Conservation (phyloP, 2,888 invertebrate genomes). For the Drosophila suboccidentalis region DNA sequence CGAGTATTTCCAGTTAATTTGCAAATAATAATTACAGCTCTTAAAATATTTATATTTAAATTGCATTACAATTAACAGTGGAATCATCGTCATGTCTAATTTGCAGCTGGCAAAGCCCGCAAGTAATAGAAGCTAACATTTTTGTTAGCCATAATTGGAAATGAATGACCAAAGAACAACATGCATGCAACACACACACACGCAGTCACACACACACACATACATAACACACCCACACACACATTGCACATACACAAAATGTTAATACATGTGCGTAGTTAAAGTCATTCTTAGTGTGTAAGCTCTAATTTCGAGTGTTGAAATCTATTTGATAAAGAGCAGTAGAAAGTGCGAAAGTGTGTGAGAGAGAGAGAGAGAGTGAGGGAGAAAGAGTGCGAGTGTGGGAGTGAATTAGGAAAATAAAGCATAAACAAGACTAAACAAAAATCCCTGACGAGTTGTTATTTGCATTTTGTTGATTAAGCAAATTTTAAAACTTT, state of each 20-base stretch:
- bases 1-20: constrained; percentile 11
- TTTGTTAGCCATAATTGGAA: constrained; percentile 33
- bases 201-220: neutral
- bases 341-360: neutral
- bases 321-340: constrained; percentile 4
- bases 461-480: constrained; percentile 71
- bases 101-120: constrained; percentile 2
- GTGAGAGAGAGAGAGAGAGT: neutral
- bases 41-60: constrained; percentile 11
- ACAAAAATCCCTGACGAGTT: constrained; percentile 60
- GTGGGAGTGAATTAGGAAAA: constrained; percentile 30
- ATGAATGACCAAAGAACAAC: constrained; percentile 27
- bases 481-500: constrained; percentile 68
- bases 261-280: constrained; percentile 22
- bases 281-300: constrained; percentile 9
- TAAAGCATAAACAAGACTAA: constrained; percentile 62
- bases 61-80: constrained; percentile 8
- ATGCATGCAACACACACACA: neutral
- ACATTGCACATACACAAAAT: constrained; percentile 1
- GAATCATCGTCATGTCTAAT: neutral
- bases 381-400: neutral
- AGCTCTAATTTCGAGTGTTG: constrained; percentile 27
- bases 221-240: neutral
- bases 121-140: constrained; percentile 1
- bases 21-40: neutral